Base-by-base conservation (phyloP, 1,140 invertebrate genomes). In the Eciton burchellii region DNA sequence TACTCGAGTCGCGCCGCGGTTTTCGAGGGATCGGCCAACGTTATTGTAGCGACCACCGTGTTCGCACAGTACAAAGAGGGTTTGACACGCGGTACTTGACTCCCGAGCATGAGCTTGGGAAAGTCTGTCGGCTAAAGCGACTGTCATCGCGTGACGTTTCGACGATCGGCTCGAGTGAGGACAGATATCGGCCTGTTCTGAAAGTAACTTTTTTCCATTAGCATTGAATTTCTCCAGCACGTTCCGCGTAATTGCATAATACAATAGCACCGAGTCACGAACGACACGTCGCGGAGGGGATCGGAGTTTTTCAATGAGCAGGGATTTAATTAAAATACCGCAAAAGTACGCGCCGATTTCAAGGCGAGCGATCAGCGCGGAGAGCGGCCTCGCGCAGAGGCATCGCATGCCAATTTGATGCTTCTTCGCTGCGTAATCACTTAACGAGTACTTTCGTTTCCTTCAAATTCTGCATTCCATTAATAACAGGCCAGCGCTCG, bases 1-100 rank as follows among this genome's bases (percentile, higher is more conserved):
- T 84, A 82, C 90, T 92, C 77, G 86, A 91, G 26, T 35, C 73
- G 52, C 57, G 72, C 86, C 88, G 72, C 74, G 84, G 81, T 89
- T 91, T 90, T 84, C 21, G 77, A 74, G 76, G 73, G 56, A 81
- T 81, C 54, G 70, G 57, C 76, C 77, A 66, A 70, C 59, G 89
- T 91, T 91, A 92, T 91, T 93, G 92, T 92, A 91, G 82, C 87
- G 45, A 90, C 90, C 90, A 74, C 89, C 84, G 86, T 89, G 88
- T 92, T 92, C 92, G 90, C 91, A 91, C 90, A 92, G 88, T 66
- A 76, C 52, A 56, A 84, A 54, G 66, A 86, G 84, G 82, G 79
- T 70, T 41, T 70, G 68, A 62, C 43, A 14, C 71, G 47, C 83
- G 19, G 74, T 35, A 76, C 86, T 88, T 68, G 87, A 89, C 81